Conservation (phyloP, 1,140 invertebrate genomes). For the Halyomorpha halys region DNA sequence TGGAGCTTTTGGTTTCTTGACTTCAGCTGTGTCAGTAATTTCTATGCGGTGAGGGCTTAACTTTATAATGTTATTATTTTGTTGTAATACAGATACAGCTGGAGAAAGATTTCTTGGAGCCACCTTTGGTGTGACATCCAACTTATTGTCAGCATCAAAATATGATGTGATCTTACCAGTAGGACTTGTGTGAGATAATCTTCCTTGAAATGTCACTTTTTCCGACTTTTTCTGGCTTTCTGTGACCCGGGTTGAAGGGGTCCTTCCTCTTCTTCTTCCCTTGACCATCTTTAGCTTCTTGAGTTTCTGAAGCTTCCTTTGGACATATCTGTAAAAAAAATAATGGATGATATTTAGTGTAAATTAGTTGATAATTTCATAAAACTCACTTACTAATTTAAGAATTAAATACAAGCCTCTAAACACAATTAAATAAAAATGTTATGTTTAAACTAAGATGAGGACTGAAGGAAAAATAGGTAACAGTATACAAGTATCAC, state of each 20-base stretch:
- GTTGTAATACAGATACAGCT: conserved; percentile 23
- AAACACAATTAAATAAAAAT: no score
- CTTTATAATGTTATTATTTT: conserved; percentile 18
- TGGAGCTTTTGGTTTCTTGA: neutral
- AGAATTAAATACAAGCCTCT: no score
- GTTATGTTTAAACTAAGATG: no score
- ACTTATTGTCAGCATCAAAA: neutral
- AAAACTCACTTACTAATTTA: no score
- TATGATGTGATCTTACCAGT: conserved; percentile 21
- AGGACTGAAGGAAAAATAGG: no score
- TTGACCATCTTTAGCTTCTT: conserved; percentile 7
- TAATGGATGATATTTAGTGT: neutral
- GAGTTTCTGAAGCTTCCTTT: neutral
- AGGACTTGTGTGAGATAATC: conserved; percentile 30
- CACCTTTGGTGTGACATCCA: neutral
- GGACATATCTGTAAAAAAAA: neutral
- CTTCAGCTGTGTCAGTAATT: conserved; percentile 7
- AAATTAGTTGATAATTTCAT: no score
- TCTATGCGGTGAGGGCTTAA: conserved; percentile 25
- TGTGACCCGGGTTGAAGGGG: neutral
- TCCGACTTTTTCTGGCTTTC: neutral
- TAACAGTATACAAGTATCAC: no score
- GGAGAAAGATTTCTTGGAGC: conserved; percentile 23
- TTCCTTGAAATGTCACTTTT: conserved; percentile 29
- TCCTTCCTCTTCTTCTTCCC: conserved; percentile 13